Percentiles rank a stretch among this genome's conserved stretches.
Evolutionary conservation across 37 sponge, comb jelly and placozoan species (phyloP).

Genomic region (Theonella swinhoei): DNA sequence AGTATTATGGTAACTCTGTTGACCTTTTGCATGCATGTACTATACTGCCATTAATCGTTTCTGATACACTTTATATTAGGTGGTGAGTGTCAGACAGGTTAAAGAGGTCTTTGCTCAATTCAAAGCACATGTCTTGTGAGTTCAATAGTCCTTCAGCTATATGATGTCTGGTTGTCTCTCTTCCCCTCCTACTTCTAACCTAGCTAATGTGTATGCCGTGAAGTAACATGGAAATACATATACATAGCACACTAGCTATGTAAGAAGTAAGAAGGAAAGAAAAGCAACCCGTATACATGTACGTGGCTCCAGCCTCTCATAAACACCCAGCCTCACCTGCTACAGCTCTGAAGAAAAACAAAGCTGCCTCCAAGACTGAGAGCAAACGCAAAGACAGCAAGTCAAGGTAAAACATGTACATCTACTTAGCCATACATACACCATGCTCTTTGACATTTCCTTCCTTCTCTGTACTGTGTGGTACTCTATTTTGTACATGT

Average conservation of each 20-base stretch:
- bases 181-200: no score
- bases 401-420: background rate
- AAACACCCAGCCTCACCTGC: slow-evolving; percentile 52
- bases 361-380: background rate
- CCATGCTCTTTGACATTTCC: no score
- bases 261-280: background rate
- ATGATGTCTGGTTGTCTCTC: no score
- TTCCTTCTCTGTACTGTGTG: no score
- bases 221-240: background rate
- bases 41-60: no score
- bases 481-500: slow-evolving; percentile 1
- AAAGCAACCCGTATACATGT: no score
- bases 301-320: slow-evolving; percentile 40
- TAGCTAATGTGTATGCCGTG: background rate
- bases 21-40: no score
- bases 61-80: no score
- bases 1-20: no score
- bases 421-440: no score
- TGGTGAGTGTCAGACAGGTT: slow-evolving; percentile 75
- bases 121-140: slow-evolving; percentile 46
- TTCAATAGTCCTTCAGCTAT: no score
- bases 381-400: background rate
- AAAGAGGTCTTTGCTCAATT: slow-evolving; percentile 79
- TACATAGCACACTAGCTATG: background rate
- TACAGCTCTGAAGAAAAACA: slow-evolving; percentile 51